Evolutionary conservation across 2,113 vertebrate genomes (phyloP).

Genomic region (Cyrtonyx montezumae): DNA sequence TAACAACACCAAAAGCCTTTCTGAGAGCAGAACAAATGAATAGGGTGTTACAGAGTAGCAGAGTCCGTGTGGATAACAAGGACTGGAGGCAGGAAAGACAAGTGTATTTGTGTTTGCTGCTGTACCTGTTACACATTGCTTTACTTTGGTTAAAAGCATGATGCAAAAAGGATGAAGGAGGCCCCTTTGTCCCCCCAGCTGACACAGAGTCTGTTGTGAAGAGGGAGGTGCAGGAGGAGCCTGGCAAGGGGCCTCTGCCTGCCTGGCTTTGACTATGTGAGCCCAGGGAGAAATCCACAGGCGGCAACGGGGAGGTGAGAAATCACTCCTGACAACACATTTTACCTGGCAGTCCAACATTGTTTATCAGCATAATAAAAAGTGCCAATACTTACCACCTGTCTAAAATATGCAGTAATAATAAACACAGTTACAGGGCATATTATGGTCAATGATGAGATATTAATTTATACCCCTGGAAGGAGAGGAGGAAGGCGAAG

Average conservation of each 20-base stretch:
- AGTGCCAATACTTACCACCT: constrained; percentile 73
- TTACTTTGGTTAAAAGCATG: accelerated
- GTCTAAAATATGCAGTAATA: constrained; percentile 78
- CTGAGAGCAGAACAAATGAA: neutral
- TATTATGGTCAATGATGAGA: constrained; percentile 70
- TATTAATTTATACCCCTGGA: constrained; percentile 66
- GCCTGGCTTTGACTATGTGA: neutral
- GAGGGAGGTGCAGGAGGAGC: neutral
- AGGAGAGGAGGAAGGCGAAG: constrained; percentile 13
- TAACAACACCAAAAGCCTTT: neutral
- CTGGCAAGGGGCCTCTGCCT: neutral
- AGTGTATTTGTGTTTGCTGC: neutral
- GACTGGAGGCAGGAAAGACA: accelerated
- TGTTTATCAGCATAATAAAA: constrained; percentile 82
- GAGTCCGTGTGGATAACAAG: accelerated
- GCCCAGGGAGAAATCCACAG: constrained; percentile 25
- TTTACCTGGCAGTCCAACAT: constrained; percentile 62
- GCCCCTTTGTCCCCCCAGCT: neutral
- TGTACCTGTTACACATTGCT: accelerated
- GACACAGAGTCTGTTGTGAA: neutral
- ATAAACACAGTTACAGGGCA: constrained; percentile 67
- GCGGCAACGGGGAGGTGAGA: constrained; percentile 54
- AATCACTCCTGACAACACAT: constrained; percentile 72
- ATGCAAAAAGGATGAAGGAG: neutral
- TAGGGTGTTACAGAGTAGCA: neutral